Base-by-base conservation (phyloP, 2,888 invertebrate species). In the Sericinus montela region DNA sequence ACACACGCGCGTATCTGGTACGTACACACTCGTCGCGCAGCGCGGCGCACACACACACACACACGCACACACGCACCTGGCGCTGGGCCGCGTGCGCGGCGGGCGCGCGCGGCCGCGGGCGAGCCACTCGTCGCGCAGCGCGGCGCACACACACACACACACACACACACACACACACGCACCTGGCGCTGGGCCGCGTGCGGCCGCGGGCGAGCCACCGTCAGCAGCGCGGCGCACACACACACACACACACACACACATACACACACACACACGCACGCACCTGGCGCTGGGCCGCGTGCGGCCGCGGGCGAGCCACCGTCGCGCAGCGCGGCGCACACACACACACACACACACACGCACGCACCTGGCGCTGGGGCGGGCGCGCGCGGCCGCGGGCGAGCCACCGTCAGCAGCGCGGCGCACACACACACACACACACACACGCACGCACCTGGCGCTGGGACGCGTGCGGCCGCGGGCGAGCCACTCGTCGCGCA, bases 111-210 rank as follows among this genome's bases (percentile, higher is more conserved):
- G 42, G 55, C 38, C 55, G 48, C 60, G 60, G 48, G 65, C 65
- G 56, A 61, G 69, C 98, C 97, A 98, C 79, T 97, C 96, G 80
- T 98, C 98, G 52, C 93, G 90, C 53, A 97, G 90, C 48, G 93
- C 93, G 0, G 96, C 94, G 44, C 93, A 93, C 57, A 97, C 91
- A 9, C 93, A 91, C 59, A 96, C 39, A 98, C 95, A 42, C 98
- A 90, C 8, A 94, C 94, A n/a, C n/a, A n/a, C n/a, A n/a, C n/a
- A n/a, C n/a, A n/a, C n/a, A n/a, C n/a, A n/a, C n/a, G n/a, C n/a
- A n/a, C n/a, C 15, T 3, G 10, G 7, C n/a, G 11, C 15, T 11
- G 10, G 10, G 1, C 0, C 14, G 23, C 13, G 25, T 7, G 8
- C 30, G 14, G n/a, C n/a, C n/a, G n/a, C n/a, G n/a, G n/a, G n/a